Evolutionary conservation across 1,140 invertebrate genomes (phyloP).

Genomic region (Samia ricini): DNA sequence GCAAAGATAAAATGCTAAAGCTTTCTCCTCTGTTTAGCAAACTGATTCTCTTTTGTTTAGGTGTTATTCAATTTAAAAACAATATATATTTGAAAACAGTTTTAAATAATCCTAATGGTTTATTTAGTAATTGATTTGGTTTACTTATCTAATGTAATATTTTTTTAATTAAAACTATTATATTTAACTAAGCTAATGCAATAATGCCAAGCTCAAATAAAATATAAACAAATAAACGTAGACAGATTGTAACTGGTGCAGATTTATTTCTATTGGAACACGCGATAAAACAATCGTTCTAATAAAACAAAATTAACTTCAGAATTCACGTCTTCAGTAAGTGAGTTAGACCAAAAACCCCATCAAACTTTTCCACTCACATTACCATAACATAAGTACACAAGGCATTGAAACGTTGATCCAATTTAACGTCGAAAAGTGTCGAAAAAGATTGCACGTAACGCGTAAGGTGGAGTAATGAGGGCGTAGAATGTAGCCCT

Average conservation of each 20-base stretch:
- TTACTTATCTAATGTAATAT: no score
- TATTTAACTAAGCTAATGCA: no score
- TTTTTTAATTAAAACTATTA: no score
- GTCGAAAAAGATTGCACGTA: constrained; percentile 42
- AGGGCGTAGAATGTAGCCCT: neutral
- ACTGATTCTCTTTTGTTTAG: no score
- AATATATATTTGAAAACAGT: no score
- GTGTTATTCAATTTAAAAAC: no score
- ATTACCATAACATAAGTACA: constrained; percentile 66
- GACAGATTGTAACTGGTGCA: neutral
- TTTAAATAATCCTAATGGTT: no score
- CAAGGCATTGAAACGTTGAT: constrained; percentile 53
- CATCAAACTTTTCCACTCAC: constrained; percentile 30
- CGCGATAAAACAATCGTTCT: neutral
- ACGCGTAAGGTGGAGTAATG: neutral
- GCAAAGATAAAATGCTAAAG: no score
- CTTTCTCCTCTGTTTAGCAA: no score
- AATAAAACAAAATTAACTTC: neutral
- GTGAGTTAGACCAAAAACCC: constrained; percentile 4
- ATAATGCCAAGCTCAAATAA: no score
- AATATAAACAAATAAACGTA: no score
- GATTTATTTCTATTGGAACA: neutral
- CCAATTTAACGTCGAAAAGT: constrained; percentile 66
- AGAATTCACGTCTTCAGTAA: neutral
- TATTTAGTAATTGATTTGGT: no score